Conservation (phyloP, 2,797 vertebrate genomes). For the Pipistrellus nathusii region DNA sequence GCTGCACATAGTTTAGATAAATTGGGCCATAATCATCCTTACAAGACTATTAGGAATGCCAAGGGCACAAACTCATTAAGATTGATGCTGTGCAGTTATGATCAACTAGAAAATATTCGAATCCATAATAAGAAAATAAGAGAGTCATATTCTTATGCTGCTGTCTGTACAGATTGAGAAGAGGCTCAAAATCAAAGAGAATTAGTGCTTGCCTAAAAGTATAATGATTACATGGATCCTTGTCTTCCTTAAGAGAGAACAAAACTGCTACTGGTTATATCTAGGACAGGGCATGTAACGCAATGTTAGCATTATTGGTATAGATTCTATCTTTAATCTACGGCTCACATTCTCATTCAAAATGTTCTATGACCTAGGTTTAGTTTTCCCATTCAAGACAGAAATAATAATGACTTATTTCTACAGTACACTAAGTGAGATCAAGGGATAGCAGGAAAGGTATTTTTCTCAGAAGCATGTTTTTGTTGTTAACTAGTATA, state of each 20-base stretch:
- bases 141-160: background rate
- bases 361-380: background rate
- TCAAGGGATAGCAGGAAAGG: background rate
- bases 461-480: background rate
- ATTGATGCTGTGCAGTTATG: background rate
- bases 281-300: background rate
- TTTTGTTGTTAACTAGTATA: background rate
- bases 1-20: background rate
- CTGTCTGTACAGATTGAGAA: background rate
- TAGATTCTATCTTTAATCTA: background rate
- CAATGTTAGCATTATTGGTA: background rate
- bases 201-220: background rate
- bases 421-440: background rate
- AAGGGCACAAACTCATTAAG: background rate
- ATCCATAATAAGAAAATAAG: conserved; percentile 48
- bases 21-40: background rate
- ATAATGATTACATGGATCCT: background rate
- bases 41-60: background rate
- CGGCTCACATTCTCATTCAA: conserved; percentile 18
- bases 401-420: conserved; percentile 20
- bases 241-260: background rate
- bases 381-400: background rate
- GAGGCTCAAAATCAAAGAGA: background rate
- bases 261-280: background rate
- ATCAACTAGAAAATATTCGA: conserved; percentile 20